A percentile compares a stretch with the other conserved stretches of the same genome.
phyloP scores from a whole-genome alignment of 2,113 vertebrate genomes.

The Equus przewalskii region DNA sequence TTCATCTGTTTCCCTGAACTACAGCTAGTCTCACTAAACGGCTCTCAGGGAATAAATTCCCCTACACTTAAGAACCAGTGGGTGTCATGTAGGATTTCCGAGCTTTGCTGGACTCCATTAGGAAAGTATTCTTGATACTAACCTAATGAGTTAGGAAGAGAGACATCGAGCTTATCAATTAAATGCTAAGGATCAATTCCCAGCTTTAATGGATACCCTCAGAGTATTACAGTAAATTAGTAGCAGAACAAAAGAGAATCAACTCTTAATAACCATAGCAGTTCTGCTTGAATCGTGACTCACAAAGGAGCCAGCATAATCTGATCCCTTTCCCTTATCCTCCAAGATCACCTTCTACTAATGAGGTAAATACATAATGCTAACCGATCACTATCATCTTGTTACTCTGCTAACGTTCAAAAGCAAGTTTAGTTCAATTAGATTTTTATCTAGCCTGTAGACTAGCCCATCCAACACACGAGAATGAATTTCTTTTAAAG shows the following conservation, averaged over 20 bases:
- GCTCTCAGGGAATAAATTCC: neutral
- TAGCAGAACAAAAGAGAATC: neutral
- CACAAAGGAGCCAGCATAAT: neutral
- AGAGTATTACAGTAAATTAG: slow-evolving; percentile 16
- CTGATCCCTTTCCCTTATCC: neutral
- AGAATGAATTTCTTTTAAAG: slow-evolving; percentile 29
- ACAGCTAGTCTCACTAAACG: neutral
- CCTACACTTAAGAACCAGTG: neutral
- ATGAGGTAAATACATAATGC: neutral
- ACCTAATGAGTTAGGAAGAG: neutral
- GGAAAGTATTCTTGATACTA: slow-evolving; percentile 34
- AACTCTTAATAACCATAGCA: neutral
- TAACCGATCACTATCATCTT: neutral
- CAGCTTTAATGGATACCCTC: neutral
- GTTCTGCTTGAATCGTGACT: neutral
- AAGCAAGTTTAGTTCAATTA: neutral
- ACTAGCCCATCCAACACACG: neutral
- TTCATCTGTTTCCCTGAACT: neutral
- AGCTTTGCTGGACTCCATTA: neutral
- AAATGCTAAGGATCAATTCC: neutral
- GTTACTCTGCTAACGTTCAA: neutral
- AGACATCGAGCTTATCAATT: neutral
- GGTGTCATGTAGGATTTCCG: neutral
- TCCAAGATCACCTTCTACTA: neutral
- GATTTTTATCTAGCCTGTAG: neutral